Percentiles rank a stretch among this genome's conserved stretches.
phyloP scores from a whole-genome alignment of 2,888 invertebrate genomes.

The Caradrina kadenii region DNA sequence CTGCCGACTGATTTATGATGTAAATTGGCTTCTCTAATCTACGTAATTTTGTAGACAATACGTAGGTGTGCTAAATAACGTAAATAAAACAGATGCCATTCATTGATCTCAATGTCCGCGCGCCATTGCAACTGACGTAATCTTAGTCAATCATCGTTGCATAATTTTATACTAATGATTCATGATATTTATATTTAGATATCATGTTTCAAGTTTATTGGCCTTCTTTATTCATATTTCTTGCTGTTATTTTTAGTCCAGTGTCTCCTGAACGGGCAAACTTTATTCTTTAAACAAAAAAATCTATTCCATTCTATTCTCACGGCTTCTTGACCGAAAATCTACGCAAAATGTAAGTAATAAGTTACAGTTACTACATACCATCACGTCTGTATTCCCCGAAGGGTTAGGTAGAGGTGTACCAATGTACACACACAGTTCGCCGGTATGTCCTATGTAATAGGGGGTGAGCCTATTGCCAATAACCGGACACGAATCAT shows the following conservation, averaged over 20 bases:
- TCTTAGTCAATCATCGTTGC: constrained; percentile 4
- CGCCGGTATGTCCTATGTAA: too few species aligned
- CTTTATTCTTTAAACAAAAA: neutral
- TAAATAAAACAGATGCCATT: neutral
- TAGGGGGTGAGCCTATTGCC: too few species aligned
- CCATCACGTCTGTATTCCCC: too few species aligned
- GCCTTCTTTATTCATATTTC: constrained; percentile 3
- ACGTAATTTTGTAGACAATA: neutral
- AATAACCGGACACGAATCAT: too few species aligned
- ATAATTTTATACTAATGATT: constrained; percentile 16
- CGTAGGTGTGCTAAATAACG: neutral
- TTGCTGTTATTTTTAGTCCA: neutral
- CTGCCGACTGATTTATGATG: neutral
- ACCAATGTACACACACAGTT: too few species aligned
- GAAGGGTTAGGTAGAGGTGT: too few species aligned
- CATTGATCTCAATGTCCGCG: neutral
- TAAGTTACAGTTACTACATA: too few species aligned
- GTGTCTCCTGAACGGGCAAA: too few species aligned
- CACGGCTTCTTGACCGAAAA: too few species aligned
- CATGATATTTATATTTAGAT: constrained; percentile 5
- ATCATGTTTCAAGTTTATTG: constrained; percentile 22
- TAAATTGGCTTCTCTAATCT: neutral
- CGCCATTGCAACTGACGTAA: constrained; percentile 16
- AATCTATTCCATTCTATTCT: too few species aligned
- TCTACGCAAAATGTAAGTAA: too few species aligned